These are phyloP conservation scores for Apteryx mantelli DNA, from an alignment of 2,113 vertebrate species.

Conservation along the genomic window DNA sequence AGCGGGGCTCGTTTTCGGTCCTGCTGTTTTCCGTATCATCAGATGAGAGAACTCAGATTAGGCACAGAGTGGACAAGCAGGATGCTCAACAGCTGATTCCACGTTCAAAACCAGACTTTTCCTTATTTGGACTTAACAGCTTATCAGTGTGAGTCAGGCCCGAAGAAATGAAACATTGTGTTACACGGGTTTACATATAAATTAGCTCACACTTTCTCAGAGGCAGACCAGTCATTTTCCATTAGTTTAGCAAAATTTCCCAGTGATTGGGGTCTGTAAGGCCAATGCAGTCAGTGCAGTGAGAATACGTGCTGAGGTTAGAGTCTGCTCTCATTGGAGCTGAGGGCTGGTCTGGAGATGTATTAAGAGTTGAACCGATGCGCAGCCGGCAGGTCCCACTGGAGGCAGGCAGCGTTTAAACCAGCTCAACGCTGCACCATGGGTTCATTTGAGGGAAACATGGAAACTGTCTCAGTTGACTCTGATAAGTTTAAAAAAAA, in stretches of 20 bases:
- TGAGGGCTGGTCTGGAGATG: background rate
- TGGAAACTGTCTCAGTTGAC: background rate
- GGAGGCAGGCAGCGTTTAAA: background rate
- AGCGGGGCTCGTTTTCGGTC: background rate
- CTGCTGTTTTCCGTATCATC: background rate
- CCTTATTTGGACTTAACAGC: background rate
- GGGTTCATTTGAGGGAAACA: background rate
- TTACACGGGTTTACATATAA: slow-evolving; percentile 21
- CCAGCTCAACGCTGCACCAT: background rate
- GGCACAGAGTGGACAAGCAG: background rate
- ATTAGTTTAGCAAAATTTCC: slow-evolving; percentile 2
- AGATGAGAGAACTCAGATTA: background rate
- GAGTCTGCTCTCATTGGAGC: background rate
- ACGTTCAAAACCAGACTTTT: background rate
- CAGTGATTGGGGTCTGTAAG: background rate
- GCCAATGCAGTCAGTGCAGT: background rate
- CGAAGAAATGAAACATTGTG: background rate
- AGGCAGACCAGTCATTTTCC: background rate
- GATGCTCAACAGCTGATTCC: slow-evolving; percentile 30
- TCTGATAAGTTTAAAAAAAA: background rate
- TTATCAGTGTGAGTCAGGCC: slow-evolving; percentile 46
- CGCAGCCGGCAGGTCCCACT: background rate
- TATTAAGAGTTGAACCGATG: background rate
- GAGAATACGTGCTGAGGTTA: background rate
- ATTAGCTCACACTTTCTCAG: slow-evolving; percentile 5